phyloP scores from a whole-genome alignment of 1,140 invertebrate genomes.

The Bursaphelenchus mucronatus region DNA sequence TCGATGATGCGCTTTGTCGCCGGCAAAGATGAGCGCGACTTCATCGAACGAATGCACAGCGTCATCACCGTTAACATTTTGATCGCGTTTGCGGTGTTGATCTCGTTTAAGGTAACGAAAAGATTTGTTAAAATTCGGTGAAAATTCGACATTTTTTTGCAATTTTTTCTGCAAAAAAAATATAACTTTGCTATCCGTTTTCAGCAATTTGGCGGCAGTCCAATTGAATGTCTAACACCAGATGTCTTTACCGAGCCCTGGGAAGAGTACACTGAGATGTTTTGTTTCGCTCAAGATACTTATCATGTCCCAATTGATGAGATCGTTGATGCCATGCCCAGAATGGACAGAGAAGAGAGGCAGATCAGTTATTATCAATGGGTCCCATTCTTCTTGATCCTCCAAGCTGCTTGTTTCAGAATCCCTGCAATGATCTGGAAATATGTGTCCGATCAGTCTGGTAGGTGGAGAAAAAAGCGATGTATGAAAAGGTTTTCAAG shows the following conservation, averaged over 20 bases:
- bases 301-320: conserved; percentile 34
- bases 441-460: conserved; percentile 42
- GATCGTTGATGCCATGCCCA: conserved; percentile 33
- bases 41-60: conserved; percentile 44
- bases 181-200: conserved; percentile 20
- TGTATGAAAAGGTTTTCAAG: too few species aligned
- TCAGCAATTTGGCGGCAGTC: conserved; percentile 49
- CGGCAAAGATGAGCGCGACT: conserved; percentile 45
- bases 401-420: conserved; percentile 61
- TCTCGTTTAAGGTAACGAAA: conserved; percentile 29
- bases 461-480: conserved; percentile 13
- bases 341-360: conserved; percentile 28
- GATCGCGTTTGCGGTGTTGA: conserved; percentile 41
- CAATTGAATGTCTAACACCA: conserved; percentile 43
- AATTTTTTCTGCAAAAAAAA: conserved; percentile 7
- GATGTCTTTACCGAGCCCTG: conserved; percentile 45
- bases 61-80: conserved; percentile 47
- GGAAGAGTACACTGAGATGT: conserved; percentile 51
- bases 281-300: conserved; percentile 48
- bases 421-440: conserved; percentile 61
- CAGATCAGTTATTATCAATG: conserved; percentile 62
- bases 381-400: conserved; percentile 57
- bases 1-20: conserved; percentile 52
- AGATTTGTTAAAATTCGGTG: too few species aligned
- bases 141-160: too few species aligned